Evolutionary conservation across 2,888 invertebrate genomes (phyloP).

Genomic region (Aspidiotus destructor): DNA sequence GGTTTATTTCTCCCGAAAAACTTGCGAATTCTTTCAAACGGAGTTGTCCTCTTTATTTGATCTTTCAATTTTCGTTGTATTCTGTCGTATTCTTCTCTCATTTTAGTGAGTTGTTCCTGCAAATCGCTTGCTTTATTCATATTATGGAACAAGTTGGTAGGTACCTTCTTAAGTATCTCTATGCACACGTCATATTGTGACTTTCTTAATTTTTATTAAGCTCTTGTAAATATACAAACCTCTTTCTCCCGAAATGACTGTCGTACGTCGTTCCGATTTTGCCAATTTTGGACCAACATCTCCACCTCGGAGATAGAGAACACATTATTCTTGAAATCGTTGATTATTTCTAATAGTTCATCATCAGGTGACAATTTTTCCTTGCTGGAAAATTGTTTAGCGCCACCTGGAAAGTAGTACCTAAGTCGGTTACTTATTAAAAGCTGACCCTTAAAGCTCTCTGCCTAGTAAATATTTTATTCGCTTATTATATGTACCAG

Average conservation of each 20-base stretch:
- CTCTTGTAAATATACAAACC: conserved; percentile 34
- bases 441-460: too few relatives aligned
- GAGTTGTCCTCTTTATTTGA: conserved; percentile 64
- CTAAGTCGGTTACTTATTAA: too few relatives aligned
- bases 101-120: conserved; percentile 68
- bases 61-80: conserved; percentile 69
- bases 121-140: conserved; percentile 11
- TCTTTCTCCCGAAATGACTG: conserved; percentile 71
- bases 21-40: conserved; percentile 67
- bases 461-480: too few relatives aligned
- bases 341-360: conserved; percentile 75
- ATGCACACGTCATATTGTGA: too few relatives aligned
- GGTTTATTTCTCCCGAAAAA: conserved; percentile 55
- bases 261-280: conserved; percentile 74
- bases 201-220: not conserved
- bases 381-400: conserved; percentile 4
- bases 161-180: too few relatives aligned
- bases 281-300: conserved; percentile 75
- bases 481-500: too few relatives aligned
- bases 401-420: conserved; percentile 10
- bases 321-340: conserved; percentile 80
- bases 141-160: too few relatives aligned
- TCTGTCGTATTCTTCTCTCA: conserved; percentile 71
- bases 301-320: conserved; percentile 77
- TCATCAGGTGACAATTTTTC: conserved; percentile 47